These are phyloP conservation scores for Tapera naevia DNA, from an alignment of 2,797 vertebrate genomes.

Conservation along the genomic window DNA sequence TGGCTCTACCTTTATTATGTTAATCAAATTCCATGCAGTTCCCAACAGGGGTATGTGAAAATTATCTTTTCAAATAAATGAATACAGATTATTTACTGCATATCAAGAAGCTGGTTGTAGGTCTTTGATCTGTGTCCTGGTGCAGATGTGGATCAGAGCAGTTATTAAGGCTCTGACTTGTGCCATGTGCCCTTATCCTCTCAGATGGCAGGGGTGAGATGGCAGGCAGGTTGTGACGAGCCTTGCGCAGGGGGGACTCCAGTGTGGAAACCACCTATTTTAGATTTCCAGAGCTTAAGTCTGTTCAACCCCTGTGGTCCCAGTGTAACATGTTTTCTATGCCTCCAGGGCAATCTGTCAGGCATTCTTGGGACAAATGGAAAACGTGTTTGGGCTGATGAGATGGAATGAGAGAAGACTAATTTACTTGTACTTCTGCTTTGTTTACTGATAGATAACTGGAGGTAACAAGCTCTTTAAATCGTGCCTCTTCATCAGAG, in stretches of 20 bases:
- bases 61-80: constrained; percentile 33
- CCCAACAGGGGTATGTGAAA: constrained; percentile 2
- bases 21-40: constrained; percentile 19
- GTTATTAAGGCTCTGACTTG: not conserved
- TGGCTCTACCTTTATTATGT: constrained; percentile 43
- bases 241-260: not conserved
- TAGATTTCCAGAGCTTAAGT: not conserved
- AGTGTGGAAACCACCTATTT: not conserved
- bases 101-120: constrained; percentile 38
- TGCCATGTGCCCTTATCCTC: not conserved
- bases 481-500: not conserved
- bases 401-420: not conserved
- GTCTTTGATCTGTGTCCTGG: constrained; percentile 3
- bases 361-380: not conserved
- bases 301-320: fast-evolving
- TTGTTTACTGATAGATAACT: not conserved
- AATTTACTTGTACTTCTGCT: not conserved
- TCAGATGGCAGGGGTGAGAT: not conserved
- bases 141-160: not conserved
- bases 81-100: constrained; percentile 12
- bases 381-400: fast-evolving
- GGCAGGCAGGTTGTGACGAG: not conserved
- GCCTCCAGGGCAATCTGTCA: not conserved
- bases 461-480: not conserved
- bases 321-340: not conserved